Evolutionary conservation across 53 echinoderm and acorn worm species (phyloP), one percentile per base, ranked within the genome.

Genomic region (Hippasteria phrygiana): DNA sequence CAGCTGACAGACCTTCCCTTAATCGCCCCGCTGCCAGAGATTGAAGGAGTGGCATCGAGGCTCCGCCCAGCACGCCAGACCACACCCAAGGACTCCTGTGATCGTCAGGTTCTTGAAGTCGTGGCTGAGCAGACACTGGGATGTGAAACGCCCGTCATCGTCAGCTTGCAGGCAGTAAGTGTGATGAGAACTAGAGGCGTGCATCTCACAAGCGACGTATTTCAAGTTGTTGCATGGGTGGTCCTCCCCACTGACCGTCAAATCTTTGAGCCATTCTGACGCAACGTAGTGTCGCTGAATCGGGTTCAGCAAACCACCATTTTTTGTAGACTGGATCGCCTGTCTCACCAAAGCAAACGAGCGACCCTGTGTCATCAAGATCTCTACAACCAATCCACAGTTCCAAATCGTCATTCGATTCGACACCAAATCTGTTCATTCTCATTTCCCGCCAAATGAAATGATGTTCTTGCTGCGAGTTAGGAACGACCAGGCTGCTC

Each of bases 401-500:
- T 47, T 75, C 75, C 6, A 33, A 17, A 48, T 72, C 40, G 8
- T 7, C 17, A 20, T 4, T 1, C 9, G 9, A 0, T 1, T 11
- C 18, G 67, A 31, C 67, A 5, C 50, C 75, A 0, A 28, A 20
- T 1, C 9, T 32, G 0, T 28, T 16, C 28, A 75, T 75, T 16
- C 50, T 2, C 75, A 75, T 75, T 75, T 75, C 75, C 75, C 12
- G 47, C 75, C 75, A 75, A 16, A 75, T 50, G 31, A 48, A 75
- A 32, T 75, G 12, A 12, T 48, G 47, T 32, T 75, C 75, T 48
- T 4, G 48, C 14, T 50, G 28, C 33, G 50, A 75, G 50, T 75
- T 22, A 13, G 29, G 50, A 31, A 75, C 50, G 28, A 75, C 13
- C 75, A 75, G 12, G 33, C 27, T 13, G 14, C 27, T 48, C 32